Evolutionary conservation across 2,113 vertebrate genomes (phyloP), one percentile per base, ranked within the genome.

Genomic region (Pampusana beccarii): DNA sequence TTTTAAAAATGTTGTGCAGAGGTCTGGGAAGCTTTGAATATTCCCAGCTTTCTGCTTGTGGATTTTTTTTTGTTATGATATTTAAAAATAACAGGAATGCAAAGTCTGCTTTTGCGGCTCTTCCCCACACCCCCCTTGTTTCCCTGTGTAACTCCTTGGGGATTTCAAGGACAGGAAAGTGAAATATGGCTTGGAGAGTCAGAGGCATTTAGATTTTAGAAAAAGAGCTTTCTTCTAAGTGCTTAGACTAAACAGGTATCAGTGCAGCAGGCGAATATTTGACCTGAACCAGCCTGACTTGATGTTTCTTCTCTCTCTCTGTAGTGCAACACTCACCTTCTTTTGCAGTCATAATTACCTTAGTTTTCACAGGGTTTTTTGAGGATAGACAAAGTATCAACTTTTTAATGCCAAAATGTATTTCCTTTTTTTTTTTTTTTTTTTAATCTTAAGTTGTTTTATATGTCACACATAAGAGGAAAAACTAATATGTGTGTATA

Each of bases 11-110:
- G 24, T 87, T 78, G 29, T 48, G 33, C 42, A 64, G 89, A 92
- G 56, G 77, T 90, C 90, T 86, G 51, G 86, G 86, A 93, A 75
- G 58, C n/a, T 77, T 91, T 64, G 31, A 46, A 60, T 93, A 89
- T 89, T 90, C 81, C 66, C 80, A 75, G 50, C 38, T 94, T 92
- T 95, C 83, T 95, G n/a, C 72, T 88, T 58, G 34, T 1, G 28
- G 60, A 31, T 88, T 94, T 94, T 73, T 95, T 94, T 73, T 58
- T 26, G 57, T 73, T 75, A 16, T 92, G 83, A 79, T 87, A 92
- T 72, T 92, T 84, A 69, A 94, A 96, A 95, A 87, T 89, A 97
- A 79, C 66, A 85, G 26, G 80, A 91, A 93, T 91, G n/a, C n/a
- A 25, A 57, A 79, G 28, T 72, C 86, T 81, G 69, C 72, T 94